phyloP scores from a whole-genome alignment of 2,113 vertebrate genomes.

The Otus sunia region DNA sequence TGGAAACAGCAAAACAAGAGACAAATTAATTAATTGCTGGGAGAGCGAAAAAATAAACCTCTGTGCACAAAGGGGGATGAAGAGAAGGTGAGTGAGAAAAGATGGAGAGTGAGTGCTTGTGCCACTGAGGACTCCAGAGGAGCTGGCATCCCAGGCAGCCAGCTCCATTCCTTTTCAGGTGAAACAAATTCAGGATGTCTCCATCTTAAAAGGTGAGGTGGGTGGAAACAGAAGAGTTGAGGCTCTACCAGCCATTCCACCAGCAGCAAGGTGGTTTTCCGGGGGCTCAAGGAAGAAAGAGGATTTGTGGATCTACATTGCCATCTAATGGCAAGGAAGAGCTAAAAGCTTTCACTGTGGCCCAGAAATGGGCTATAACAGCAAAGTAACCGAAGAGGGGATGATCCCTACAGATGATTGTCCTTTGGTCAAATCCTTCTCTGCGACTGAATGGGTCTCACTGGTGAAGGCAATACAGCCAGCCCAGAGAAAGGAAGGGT shows the following conservation, averaged over 20 bases:
- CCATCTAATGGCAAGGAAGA: slow-evolving; percentile 39
- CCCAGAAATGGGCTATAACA: neutral
- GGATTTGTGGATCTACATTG: slow-evolving; percentile 45
- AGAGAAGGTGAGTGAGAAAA: neutral
- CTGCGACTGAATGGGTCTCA: neutral
- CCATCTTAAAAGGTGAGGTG: neutral
- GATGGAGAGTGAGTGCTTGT: accelerated
- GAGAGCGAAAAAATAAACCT: neutral
- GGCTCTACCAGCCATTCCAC: neutral
- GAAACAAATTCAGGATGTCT: neutral
- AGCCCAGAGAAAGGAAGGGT: neutral
- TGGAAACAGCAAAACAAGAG: neutral
- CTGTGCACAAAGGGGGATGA: neutral
- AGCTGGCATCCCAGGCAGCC: neutral
- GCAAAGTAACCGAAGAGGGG: neutral
- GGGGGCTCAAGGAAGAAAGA: neutral
- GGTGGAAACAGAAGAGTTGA: neutral
- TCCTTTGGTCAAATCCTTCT: neutral
- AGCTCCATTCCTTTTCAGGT: neutral
- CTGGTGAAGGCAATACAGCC: neutral
- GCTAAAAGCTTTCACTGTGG: neutral
- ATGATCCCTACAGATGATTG: neutral
- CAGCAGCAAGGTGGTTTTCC: neutral
- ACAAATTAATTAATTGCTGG: neutral
- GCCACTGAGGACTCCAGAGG: neutral